Evolutionary conservation across 2,113 vertebrate genomes (phyloP).

Genomic region (Otolemur garnettii): DNA sequence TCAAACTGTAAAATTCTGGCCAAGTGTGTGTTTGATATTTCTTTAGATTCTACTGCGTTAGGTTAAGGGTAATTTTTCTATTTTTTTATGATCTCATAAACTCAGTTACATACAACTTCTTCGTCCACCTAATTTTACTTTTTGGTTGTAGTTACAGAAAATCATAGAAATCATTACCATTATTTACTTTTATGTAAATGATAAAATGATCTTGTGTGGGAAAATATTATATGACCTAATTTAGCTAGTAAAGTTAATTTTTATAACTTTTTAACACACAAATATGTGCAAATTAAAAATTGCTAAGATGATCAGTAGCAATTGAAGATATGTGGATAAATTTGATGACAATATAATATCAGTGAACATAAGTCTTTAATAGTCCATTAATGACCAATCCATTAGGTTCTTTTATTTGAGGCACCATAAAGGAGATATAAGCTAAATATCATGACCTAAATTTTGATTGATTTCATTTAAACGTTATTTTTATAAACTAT

Average conservation of each 20-base stretch:
- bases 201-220: not conserved
- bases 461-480: constrained; percentile 36
- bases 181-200: not conserved
- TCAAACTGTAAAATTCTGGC: not conserved
- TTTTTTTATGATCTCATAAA: not conserved
- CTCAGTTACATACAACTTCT: not conserved
- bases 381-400: not conserved
- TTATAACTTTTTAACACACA: not conserved
- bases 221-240: not conserved
- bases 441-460: not conserved
- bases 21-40: not conserved
- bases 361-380: not conserved
- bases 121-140: constrained; percentile 9
- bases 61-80: constrained; percentile 6
- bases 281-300: not conserved
- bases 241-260: constrained; percentile 14
- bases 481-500: not conserved
- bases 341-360: not conserved
- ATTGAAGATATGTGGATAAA: not conserved
- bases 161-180: not conserved
- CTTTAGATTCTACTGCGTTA: not conserved
- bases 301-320: not conserved
- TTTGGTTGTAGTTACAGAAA: not conserved
- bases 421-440: not conserved
- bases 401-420: constrained; percentile 9